Evolutionary conservation across 2,113 vertebrate genomes (phyloP).

Genomic region (Equus przewalskii): DNA sequence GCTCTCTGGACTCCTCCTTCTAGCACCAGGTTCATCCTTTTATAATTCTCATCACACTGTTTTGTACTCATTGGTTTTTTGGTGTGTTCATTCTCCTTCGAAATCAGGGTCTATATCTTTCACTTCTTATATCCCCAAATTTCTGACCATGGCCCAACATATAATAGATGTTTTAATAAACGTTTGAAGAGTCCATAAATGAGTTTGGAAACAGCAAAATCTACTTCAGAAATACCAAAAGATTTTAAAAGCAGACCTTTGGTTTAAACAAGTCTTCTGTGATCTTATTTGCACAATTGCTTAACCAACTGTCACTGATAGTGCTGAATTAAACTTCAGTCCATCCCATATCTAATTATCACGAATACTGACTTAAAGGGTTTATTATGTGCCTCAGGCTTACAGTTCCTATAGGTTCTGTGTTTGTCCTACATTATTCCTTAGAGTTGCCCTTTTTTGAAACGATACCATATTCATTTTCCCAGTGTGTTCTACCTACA

Average conservation of each 20-base stretch:
- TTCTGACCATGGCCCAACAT: neutral
- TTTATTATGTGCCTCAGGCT: neutral
- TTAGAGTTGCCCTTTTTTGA: neutral
- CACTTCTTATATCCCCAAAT: neutral
- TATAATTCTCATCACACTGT: neutral
- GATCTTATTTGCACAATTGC: neutral
- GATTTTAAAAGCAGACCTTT: neutral
- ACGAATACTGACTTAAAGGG: neutral
- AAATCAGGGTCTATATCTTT: neutral
- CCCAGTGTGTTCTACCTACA: neutral
- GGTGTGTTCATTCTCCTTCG: neutral
- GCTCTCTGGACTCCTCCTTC: neutral
- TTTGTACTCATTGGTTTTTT: neutral
- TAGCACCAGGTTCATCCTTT: neutral
- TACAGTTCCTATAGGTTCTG: neutral
- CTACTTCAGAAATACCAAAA: neutral
- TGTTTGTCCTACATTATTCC: neutral
- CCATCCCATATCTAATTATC: neutral
- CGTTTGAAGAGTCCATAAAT: conserved; percentile 19
- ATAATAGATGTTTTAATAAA: neutral
- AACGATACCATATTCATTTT: neutral
- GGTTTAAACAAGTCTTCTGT: neutral
- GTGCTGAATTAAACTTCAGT: neutral
- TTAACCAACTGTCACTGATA: neutral
- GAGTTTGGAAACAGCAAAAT: neutral